A percentile compares a stretch with the other conserved stretches of the same genome.
These are phyloP conservation scores for Bruchidius siliquastri DNA, from an alignment of 2,888 invertebrate genomes.

Conservation along the genomic window DNA sequence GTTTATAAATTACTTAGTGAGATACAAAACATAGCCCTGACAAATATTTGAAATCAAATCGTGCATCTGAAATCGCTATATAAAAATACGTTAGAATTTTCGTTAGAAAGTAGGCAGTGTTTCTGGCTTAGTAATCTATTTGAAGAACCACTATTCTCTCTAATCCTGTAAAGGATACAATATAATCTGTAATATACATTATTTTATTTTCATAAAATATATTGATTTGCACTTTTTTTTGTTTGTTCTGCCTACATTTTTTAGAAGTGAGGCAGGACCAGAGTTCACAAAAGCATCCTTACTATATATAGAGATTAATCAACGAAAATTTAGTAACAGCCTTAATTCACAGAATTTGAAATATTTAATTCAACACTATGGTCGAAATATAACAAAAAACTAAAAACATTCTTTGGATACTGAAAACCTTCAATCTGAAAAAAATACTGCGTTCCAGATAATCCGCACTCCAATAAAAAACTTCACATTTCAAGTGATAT, in stretches of 20 bases:
- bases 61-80: background rate
- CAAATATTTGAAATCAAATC: background rate
- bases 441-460: no score
- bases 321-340: constrained; percentile 13
- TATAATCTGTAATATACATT: no score
- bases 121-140: background rate
- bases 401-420: constrained; percentile 1
- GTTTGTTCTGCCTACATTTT: background rate
- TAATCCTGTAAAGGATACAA: no score
- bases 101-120: background rate
- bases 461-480: no score
- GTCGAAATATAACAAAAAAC: constrained; percentile 14
- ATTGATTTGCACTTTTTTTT: no score
- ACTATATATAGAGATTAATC: constrained; percentile 7
- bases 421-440: background rate
- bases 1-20: background rate
- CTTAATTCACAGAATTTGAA: constrained; percentile 19
- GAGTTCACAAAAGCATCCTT: background rate
- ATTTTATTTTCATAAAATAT: no score
- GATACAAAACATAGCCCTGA: background rate
- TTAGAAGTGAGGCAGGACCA: background rate
- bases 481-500: no score
- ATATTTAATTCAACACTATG: constrained; percentile 10
- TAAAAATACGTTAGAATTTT: background rate
- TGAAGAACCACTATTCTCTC: background rate